Conservation (phyloP, 2,888 invertebrate genomes). For the Scaptomyza polygonia region DNA sequence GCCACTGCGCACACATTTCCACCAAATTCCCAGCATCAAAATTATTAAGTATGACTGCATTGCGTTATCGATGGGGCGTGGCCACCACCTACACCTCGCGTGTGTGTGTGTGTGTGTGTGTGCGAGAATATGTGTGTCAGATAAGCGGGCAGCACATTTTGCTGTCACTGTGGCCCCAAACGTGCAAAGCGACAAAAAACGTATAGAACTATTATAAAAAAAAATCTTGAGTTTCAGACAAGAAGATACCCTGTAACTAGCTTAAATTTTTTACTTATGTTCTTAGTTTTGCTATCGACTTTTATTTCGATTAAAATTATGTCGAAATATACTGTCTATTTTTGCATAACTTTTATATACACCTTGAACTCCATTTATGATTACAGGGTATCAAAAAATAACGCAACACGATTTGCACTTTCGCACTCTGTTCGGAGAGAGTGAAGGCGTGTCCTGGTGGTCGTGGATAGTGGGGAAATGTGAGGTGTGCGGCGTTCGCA, state of each 20-base stretch:
- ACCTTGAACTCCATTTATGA: neutral
- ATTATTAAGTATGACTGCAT: constrained; percentile 64
- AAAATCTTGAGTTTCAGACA: neutral
- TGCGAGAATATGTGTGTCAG: constrained; percentile 62
- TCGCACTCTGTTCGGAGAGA: constrained; percentile 18
- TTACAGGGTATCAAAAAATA: constrained; percentile 15
- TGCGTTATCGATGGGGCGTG: constrained; percentile 62
- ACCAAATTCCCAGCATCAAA: constrained; percentile 52
- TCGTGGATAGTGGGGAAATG: neutral
- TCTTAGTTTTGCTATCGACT: too few species aligned
- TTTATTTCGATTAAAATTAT: too few species aligned
- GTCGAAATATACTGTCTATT: neutral
- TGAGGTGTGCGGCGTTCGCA: constrained; percentile 17
- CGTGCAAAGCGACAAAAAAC: constrained; percentile 22
- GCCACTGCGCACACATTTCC: constrained; percentile 39
- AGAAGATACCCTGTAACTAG: neutral
- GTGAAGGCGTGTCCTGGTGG: rapidly evolving
- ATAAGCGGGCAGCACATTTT: constrained; percentile 71
- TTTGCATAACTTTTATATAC: neutral
- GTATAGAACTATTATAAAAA: neutral
- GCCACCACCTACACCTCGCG: constrained; percentile 14
- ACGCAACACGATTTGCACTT: constrained; percentile 70
- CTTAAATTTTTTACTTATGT: too few species aligned
- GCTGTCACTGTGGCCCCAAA: constrained; percentile 46
- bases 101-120: constrained; percentile 13